phyloP scores from a whole-genome alignment of 2,113 vertebrate species.

The Neomonachus schauinslandi region DNA sequence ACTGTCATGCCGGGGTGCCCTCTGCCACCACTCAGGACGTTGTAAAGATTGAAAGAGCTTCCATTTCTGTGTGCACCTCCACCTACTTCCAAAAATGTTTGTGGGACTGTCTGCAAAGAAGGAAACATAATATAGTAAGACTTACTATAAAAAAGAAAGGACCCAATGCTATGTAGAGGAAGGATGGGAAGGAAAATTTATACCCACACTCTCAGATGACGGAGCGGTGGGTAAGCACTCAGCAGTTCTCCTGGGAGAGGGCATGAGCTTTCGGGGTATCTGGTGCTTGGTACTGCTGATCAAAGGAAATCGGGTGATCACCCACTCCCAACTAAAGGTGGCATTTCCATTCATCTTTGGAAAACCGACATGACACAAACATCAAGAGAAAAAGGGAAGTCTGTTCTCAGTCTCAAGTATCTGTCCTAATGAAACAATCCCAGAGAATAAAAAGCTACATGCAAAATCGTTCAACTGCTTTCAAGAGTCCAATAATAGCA shows the following conservation, averaged over 20 bases:
- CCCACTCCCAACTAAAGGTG: neutral
- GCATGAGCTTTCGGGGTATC: neutral
- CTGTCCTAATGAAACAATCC: slow-evolving; percentile 3
- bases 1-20: too few species aligned
- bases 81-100: slow-evolving; percentile 11
- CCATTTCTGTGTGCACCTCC: neutral
- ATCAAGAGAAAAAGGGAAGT: neutral
- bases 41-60: neutral
- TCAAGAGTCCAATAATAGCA: neutral
- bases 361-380: neutral
- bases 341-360: neutral
- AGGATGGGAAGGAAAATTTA: neutral
- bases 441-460: neutral
- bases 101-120: neutral
- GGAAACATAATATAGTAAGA: neutral
- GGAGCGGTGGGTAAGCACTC: neutral
- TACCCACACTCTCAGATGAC: neutral
- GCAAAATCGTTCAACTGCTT: neutral
- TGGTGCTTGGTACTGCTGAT: neutral
- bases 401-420: neutral
- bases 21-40: neutral
- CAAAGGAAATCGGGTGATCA: neutral
- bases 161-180: neutral
- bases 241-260: neutral
- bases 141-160: slow-evolving; percentile 4